These are phyloP conservation scores for Oryzias sinensis DNA, from an alignment of 2,797 vertebrate genomes.

Conservation along the genomic window DNA sequence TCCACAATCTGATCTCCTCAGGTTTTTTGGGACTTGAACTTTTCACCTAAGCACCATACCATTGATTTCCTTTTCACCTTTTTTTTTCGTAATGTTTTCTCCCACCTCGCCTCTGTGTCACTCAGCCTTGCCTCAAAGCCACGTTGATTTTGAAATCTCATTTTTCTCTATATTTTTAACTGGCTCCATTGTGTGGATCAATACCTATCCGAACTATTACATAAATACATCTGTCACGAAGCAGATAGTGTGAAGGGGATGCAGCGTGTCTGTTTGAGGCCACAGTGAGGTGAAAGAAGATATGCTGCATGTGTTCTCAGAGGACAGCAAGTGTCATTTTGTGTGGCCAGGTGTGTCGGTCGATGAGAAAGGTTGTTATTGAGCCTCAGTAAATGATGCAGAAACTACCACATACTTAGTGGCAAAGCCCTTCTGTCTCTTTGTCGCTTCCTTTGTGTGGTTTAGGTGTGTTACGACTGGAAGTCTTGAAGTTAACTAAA, in stretches of 20 bases:
- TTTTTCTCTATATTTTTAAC: slow-evolving; percentile 77
- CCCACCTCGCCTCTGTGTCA: slow-evolving; percentile 10
- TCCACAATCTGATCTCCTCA: slow-evolving; percentile 6
- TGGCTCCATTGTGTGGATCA: slow-evolving; percentile 69
- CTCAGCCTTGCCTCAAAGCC: slow-evolving; percentile 51
- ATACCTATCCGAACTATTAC: slow-evolving; percentile 80
- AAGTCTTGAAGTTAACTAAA: slow-evolving; percentile 1
- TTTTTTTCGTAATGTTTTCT: neutral
- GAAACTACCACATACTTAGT: slow-evolving; percentile 60
- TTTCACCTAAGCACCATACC: slow-evolving; percentile 21
- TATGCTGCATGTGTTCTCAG: slow-evolving; percentile 41
- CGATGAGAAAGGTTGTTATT: slow-evolving; percentile 60
- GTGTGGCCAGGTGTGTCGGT: slow-evolving; percentile 69
- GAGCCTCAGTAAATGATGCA: slow-evolving; percentile 68
- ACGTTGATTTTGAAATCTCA: slow-evolving; percentile 74
- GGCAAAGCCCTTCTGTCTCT: slow-evolving; percentile 36
- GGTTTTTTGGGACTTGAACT: slow-evolving; percentile 1
- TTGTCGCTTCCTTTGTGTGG: slow-evolving; percentile 9
- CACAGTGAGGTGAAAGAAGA: slow-evolving; percentile 57
- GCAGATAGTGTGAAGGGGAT: slow-evolving; percentile 67
- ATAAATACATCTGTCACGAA: slow-evolving; percentile 79
- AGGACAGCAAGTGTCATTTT: slow-evolving; percentile 64
- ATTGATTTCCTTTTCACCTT: slow-evolving; percentile 8
- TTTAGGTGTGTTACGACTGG: neutral
- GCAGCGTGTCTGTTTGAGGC: slow-evolving; percentile 67